Conservation (phyloP, 2,888 invertebrate genomes). For the Elysia crispata region DNA sequence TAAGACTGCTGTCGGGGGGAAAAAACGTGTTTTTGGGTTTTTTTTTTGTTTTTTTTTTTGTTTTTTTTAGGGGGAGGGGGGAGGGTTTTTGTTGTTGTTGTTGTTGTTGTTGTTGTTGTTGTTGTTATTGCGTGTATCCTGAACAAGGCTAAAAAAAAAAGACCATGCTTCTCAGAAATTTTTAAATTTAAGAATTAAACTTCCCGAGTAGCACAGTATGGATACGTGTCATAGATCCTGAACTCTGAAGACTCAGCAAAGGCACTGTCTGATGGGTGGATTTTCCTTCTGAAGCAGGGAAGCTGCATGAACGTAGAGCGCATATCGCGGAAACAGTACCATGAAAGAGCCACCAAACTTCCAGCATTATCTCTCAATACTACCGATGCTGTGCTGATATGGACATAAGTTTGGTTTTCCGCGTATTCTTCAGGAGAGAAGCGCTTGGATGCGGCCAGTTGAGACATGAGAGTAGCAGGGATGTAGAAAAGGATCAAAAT, state of each 20-base stretch:
- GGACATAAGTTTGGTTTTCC: neutral
- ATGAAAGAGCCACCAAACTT: neutral
- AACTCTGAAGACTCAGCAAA: slow-evolving; percentile 23
- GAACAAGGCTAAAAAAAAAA: no score
- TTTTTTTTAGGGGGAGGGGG: no score
- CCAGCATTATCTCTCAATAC: slow-evolving; percentile 17
- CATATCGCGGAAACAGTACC: slow-evolving; percentile 26
- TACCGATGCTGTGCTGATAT: neutral
- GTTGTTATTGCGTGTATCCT: no score
- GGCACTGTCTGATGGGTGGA: neutral
- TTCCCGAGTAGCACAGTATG: slow-evolving; percentile 24
- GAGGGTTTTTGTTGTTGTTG: no score
- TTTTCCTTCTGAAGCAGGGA: neutral
- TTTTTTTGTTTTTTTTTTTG: no score
- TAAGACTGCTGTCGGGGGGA: no score
- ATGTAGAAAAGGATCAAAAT: neutral
- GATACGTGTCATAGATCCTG: slow-evolving; percentile 23
- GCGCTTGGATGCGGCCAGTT: no score
- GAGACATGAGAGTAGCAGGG: neutral
- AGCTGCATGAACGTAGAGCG: neutral
- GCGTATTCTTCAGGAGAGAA: neutral
- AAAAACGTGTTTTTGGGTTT: no score
- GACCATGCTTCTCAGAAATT: no score
- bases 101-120: no score
- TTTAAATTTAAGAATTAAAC: no score